A percentile compares a stretch with the other conserved stretches of the same genome.
These are phyloP conservation scores for Apodemia hepburni DNA, from an alignment of 2,888 invertebrate species.

Conservation along the genomic window DNA sequence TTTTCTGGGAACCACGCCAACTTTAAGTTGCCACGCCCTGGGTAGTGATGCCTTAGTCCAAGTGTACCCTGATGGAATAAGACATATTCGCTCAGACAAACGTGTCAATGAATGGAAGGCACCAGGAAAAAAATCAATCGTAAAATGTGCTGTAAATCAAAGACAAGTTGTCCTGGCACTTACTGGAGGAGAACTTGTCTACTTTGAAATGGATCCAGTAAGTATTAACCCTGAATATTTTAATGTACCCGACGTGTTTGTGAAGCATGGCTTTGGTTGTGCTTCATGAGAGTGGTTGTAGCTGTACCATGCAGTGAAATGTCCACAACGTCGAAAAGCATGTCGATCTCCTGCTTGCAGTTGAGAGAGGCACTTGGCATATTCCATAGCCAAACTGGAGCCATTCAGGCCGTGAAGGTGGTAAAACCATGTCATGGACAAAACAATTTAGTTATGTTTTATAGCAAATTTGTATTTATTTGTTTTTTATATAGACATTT, in stretches of 20 bases:
- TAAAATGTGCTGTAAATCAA: constrained; percentile 98
- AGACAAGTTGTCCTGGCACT: constrained; percentile 98
- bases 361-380: constrained; percentile 82
- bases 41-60: constrained; percentile 99
- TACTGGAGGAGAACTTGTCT: constrained; percentile 98
- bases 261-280: constrained; percentile 47
- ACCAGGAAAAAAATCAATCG: constrained; percentile 97
- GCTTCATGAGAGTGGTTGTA: constrained; percentile 62
- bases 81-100: constrained; percentile 98
- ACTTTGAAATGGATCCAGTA: constrained; percentile 99
- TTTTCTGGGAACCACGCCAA: constrained; percentile 98
- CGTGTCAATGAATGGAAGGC: constrained; percentile 99
- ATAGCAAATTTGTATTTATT: constrained; percentile 18
- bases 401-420: constrained; percentile 81
- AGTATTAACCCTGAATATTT: constrained; percentile 50
- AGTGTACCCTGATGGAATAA: constrained; percentile 99
- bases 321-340: constrained; percentile 84
- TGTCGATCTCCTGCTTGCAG: constrained; percentile 72
- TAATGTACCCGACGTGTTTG: constrained; percentile 54
- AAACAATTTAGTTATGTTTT: constrained; percentile 25
- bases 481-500: constrained; percentile 35
- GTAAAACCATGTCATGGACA: constrained; percentile 84
- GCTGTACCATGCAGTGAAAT: constrained; percentile 68
- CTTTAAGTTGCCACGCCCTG: constrained; percentile 97
- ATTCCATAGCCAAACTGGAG: constrained; percentile 88